phyloP scores from a whole-genome alignment of 2,888 invertebrate genomes.

The Dorcus hopei region DNA sequence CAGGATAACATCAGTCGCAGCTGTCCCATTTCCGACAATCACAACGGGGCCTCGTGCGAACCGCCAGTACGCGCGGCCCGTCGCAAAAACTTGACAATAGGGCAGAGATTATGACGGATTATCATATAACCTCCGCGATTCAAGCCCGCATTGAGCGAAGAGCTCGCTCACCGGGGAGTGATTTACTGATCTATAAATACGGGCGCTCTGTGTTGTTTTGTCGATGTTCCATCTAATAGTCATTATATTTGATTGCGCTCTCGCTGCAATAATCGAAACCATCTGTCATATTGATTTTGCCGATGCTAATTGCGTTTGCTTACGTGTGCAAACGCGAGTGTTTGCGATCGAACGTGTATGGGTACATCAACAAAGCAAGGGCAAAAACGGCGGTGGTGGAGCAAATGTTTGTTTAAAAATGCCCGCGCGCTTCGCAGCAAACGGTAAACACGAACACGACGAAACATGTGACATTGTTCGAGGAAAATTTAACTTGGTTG shows the following conservation, averaged over 20 bases:
- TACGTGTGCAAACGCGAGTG: no score
- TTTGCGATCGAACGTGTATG: no score
- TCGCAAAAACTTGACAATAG: conserved; percentile 25
- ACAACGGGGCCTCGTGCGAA: neutral
- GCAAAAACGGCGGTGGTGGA: no score
- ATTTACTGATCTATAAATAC: conserved; percentile 3
- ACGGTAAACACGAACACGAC: conserved; percentile 11
- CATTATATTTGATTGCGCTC: neutral
- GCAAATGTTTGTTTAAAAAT: no score
- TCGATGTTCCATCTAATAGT: neutral
- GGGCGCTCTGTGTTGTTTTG: neutral
- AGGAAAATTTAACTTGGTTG: conserved; percentile 15
- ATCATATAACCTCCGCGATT: conserved; percentile 23
- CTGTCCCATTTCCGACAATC: conserved; percentile 5
- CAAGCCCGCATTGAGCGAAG: conserved; percentile 8
- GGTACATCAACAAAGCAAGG: no score
- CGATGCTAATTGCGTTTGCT: no score
- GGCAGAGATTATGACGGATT: conserved; percentile 26
- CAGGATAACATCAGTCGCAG: conserved; percentile 1
- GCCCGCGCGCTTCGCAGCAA: no score
- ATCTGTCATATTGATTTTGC: no score
- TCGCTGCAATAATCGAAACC: neutral
- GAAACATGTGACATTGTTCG: conserved; percentile 20
- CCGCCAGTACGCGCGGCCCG: conserved; percentile 7
- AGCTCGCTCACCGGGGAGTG: neutral